Conservation (phyloP, 1,140 invertebrate species). For the Rhagoletis pomonella region DNA sequence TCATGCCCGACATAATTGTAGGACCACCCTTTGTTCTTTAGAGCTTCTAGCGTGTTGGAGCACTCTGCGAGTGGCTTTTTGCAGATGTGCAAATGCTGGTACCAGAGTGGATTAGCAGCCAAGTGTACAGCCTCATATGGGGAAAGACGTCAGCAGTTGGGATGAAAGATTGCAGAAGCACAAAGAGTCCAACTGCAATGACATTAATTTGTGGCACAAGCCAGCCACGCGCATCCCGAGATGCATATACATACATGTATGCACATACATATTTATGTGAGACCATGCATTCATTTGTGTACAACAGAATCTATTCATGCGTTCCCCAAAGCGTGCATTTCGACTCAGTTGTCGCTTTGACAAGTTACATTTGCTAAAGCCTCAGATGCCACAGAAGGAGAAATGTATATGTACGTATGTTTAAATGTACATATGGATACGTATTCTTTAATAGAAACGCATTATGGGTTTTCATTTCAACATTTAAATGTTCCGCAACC, state of each 20-base stretch:
- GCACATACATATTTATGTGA: too few species aligned
- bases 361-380: not conserved
- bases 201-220: slow-evolving; percentile 47
- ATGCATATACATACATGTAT: not conserved
- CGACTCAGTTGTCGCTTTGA: not conserved
- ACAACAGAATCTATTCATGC: not conserved
- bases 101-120: not conserved
- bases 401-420: not conserved
- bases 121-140: not conserved
- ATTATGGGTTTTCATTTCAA: too few species aligned
- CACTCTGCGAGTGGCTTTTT: not conserved
- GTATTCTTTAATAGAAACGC: too few species aligned
- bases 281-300: too few species aligned
- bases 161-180: not conserved
- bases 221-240: not conserved
- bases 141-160: not conserved
- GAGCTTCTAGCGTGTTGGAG: not conserved
- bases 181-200: not conserved
- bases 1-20: not conserved
- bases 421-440: not conserved
- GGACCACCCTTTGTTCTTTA: not conserved
- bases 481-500: too few species aligned
- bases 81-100: not conserved
- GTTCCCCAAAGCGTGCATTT: slow-evolving; percentile 2
- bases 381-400: not conserved